Percentiles rank a stretch among this genome's conserved stretches.
These are phyloP conservation scores for Crotalus horridus DNA, from an alignment of 2,113 vertebrate genomes.

Conservation along the genomic window DNA sequence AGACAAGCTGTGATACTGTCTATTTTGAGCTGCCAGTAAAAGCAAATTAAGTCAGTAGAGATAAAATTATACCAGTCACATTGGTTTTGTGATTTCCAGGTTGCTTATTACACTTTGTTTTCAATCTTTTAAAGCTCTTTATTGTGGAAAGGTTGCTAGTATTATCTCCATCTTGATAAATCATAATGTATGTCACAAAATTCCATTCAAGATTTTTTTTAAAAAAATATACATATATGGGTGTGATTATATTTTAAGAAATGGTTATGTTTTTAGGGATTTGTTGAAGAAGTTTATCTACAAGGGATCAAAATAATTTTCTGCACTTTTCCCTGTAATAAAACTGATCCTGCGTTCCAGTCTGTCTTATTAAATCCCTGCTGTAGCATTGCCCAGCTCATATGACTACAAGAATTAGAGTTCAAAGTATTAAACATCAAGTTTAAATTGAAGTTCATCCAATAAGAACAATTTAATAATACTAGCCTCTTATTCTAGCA, in stretches of 20 bases:
- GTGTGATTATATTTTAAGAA: not conserved
- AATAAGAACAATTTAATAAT: not conserved
- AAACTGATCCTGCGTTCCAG: not conserved
- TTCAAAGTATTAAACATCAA: not conserved
- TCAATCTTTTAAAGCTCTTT: not conserved
- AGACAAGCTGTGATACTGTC: not conserved
- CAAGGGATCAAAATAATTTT: not conserved
- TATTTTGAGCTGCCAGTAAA: not conserved
- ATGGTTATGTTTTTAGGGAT: not conserved
- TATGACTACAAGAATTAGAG: not conserved
- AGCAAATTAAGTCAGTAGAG: not conserved
- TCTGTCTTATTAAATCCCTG: constrained; percentile 17
- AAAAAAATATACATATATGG: not conserved
- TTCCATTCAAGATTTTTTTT: not conserved
- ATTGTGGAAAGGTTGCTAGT: not conserved
- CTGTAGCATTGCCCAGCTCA: not conserved
- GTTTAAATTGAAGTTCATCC: not conserved
- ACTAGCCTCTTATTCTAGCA: not conserved
- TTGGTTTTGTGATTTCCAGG: not conserved
- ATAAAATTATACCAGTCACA: not conserved
- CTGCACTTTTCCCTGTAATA: not conserved
- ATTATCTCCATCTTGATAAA: not conserved
- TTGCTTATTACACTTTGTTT: not conserved
- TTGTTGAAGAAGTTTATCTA: not conserved
- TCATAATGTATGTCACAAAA: not conserved